These are phyloP conservation scores for Mesopsocus fuscifrons DNA, from an alignment of 2,888 invertebrate genomes.

Conservation along the genomic window DNA sequence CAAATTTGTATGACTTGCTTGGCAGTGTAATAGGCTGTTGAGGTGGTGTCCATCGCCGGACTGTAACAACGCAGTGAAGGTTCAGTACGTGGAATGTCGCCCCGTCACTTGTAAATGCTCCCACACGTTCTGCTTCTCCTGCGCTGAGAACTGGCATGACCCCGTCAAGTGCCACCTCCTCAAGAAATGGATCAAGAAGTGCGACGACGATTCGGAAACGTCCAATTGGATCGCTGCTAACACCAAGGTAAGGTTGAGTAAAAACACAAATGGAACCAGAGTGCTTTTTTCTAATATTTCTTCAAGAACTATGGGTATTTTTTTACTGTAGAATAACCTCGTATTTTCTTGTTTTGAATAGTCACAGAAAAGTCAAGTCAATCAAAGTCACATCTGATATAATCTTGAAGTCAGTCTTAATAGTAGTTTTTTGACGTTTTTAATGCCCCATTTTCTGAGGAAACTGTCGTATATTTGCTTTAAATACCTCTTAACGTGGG, in stretches of 20 bases:
- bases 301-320: no score
- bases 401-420: no score
- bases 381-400: no score
- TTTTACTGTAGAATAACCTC: no score
- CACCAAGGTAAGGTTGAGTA: slow-evolving; percentile 47
- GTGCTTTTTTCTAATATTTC: not conserved
- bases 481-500: no score
- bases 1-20: no score
- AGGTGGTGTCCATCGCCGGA: slow-evolving; percentile 98
- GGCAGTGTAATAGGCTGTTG: slow-evolving; percentile 80
- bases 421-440: no score
- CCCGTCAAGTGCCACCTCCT: slow-evolving; percentile 88
- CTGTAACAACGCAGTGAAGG: slow-evolving; percentile 89
- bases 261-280: not conserved
- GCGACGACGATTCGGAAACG: slow-evolving; percentile 97
- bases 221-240: slow-evolving; percentile 99
- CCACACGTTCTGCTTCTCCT: slow-evolving; percentile 89
- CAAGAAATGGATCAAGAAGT: slow-evolving; percentile 95
- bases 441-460: no score
- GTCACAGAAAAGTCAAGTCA: no score
- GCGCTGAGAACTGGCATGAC: slow-evolving; percentile 97
- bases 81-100: slow-evolving; percentile 74
- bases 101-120: slow-evolving; percentile 85
- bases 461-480: no score
- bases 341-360: no score